Base-by-base conservation (phyloP, 1,140 invertebrate species). In the Leptestheria dahalacensis region DNA sequence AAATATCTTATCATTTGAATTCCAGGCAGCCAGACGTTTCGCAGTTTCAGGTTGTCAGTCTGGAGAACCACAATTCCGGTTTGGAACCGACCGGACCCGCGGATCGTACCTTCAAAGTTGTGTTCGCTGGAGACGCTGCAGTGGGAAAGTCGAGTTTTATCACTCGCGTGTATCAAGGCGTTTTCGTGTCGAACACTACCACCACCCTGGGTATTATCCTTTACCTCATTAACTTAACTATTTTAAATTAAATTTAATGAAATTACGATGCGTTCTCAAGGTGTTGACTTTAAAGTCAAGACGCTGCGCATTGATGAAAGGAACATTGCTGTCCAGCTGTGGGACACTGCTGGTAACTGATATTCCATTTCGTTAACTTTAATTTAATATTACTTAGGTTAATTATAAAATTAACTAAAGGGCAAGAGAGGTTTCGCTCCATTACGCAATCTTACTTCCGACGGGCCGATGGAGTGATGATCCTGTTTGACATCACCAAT, bases 401-500 rank as follows among this genome's bases (percentile, higher is more conserved):
- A 20, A 25, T n/a, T 28, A 33, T 10, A 2, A 28, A 2, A 2
- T 18, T 28, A 15, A 15, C 2, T 68, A 52, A 62, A 79, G 82
- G 72, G 11, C 73, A 75, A 63, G 73, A 75, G 60, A 60, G 73
- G 52, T 84, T 82, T 68, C 74, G 82, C 25, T 79, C 78, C 50
- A 78, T 84, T 46, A 84, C 82, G 1, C 81, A 81, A 65, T 79
- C 81, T 57, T 84, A 84, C 67, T 84, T 83, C 68, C 71, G 82
- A 3, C 77, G 82, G 66, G 80, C 82, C 10, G 82, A 84, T 68
- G 82, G 81, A 20, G 78, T 85, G 1, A 71, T 85, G 58, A 65
- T 84, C 6, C 72, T 84, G 67, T 85, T 83, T 69, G 82, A 83
- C 67, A 75, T 81, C 12, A 82, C 78, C n/a, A 79, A 75, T 47